A percentile compares a stretch with the other conserved stretches of the same genome.
Conservation (phyloP, 92 coral and sea anemone species). For the Paragorgia papillata region DNA sequence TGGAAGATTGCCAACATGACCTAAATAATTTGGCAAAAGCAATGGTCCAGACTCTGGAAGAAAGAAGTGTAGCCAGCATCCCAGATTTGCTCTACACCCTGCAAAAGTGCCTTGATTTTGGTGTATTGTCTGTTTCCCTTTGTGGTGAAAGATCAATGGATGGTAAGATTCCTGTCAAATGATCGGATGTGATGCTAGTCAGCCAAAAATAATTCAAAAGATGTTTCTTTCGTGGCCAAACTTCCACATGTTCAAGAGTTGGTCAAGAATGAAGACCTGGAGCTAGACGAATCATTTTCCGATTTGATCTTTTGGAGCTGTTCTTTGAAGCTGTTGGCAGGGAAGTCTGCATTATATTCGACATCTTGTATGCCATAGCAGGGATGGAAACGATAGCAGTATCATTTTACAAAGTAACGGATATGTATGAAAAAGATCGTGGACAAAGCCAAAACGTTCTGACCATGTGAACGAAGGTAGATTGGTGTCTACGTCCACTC, state of each 20-base stretch:
- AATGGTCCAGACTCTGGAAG: not conserved
- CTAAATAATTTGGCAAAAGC: conserved; percentile 6
- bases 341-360: conserved; percentile 24
- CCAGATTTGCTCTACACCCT: conserved; percentile 16
- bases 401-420: conserved; percentile 17
- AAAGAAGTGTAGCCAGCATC: not conserved
- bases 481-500: conserved; percentile 25
- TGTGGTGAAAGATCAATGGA: conserved; percentile 17
- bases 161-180: conserved; percentile 1
- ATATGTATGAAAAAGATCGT: conserved; percentile 16
- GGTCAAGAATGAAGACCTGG: conserved; percentile 1
- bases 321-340: conserved; percentile 17
- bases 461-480: conserved; percentile 20
- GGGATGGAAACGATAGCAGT: conserved; percentile 31
- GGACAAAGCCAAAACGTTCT: conserved; percentile 15
- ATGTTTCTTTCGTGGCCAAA: conserved; percentile 1
- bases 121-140: conserved; percentile 13
- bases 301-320: conserved; percentile 31
- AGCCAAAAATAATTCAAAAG: conserved; percentile 12
- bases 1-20: conserved; percentile 1
- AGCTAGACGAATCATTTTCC: not conserved
- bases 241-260: conserved; percentile 20
- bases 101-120: too few relatives aligned
- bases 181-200: not conserved
- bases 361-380: conserved; percentile 12